Base-by-base conservation (phyloP, 2,113 vertebrate species). In the Stercorarius parasiticus region DNA sequence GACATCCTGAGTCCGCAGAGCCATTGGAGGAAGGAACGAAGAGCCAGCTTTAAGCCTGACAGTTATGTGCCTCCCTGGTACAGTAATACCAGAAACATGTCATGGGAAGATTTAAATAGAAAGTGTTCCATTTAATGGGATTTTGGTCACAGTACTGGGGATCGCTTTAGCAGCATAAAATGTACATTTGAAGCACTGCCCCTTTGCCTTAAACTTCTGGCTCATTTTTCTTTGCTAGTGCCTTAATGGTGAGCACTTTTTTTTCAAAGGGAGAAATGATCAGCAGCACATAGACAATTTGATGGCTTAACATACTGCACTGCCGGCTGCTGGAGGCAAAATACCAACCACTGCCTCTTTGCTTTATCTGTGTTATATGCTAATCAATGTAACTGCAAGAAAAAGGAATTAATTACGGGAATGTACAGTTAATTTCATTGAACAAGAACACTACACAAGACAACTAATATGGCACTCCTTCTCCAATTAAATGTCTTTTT, bases 81-180 rank as follows among this genome's bases (percentile, higher is more conserved):
- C 89, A 65, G 89, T 92, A 93, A 93, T 34, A 88, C 73, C 71
- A 94, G 93, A 91, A 90, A 90, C 80, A 62, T 76, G 82, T 71
- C 73, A 84, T 56, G 53, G 82, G 84, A 88, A 94, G 71, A 92
- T 91, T 97, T 97, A 95, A 95, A 95, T 78, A 92, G 92, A 91
- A 96, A 93, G 26, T 49, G 94, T 95, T 96, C 88, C 88, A 26
- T 92, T 95, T 97, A 97, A 97, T 95, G 78, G 91, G 92, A 97
- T 97, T 96, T 95, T 88, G 86, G 93, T 96, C 97, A 96, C 96
- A 95, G 65, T 84, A 47, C 84, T 47, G 56, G 29, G 61, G 71
- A 84, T 93, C 19, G 55, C 91, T 94, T 96, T 72, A 95, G 82
- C 79, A 92, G 95, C 82, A 93, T 91, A 96, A 97, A 96, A 95